A percentile compares a stretch with the other conserved stretches of the same genome.
phyloP scores from a whole-genome alignment of 2,113 vertebrate species.

The Chamaetylas fuelleborni region DNA sequence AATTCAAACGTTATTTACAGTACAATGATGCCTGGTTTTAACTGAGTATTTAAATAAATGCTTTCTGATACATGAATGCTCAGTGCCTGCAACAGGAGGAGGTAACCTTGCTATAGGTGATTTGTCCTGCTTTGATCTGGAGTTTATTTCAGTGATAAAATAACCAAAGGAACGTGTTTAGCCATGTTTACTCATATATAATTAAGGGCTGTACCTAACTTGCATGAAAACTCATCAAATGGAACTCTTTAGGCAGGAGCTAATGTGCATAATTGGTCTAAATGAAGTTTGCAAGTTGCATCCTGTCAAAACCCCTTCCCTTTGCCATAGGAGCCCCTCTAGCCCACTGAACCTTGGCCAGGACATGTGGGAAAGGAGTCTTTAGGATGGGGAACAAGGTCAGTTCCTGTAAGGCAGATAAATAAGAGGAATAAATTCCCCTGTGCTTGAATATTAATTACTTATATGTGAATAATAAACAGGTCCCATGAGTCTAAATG shows the following conservation, averaged over 20 bases:
- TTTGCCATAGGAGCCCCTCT: neutral
- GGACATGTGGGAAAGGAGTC: neutral
- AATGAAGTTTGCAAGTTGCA: neutral
- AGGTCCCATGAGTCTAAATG: neutral
- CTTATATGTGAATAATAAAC: constrained; percentile 31
- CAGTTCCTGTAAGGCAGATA: neutral
- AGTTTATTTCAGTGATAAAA: neutral
- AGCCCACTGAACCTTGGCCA: neutral
- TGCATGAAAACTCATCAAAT: neutral
- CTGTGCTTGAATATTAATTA: constrained; percentile 32
- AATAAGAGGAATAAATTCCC: neutral
- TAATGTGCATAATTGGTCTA: neutral
- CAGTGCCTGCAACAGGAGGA: neutral
- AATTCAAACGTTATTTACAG: constrained; percentile 22
- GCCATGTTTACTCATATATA: neutral
- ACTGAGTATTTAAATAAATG: neutral
- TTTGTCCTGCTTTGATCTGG: neutral
- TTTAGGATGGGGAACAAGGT: neutral
- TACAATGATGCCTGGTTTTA: neutral
- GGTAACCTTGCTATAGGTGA: neutral
- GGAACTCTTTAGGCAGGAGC: neutral
- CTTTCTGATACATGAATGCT: neutral
- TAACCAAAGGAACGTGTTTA: neutral
- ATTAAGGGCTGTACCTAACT: neutral
- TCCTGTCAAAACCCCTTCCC: neutral